phyloP scores from a whole-genome alignment of 2,797 vertebrate genomes.

The Brachyalestes nurse region DNA sequence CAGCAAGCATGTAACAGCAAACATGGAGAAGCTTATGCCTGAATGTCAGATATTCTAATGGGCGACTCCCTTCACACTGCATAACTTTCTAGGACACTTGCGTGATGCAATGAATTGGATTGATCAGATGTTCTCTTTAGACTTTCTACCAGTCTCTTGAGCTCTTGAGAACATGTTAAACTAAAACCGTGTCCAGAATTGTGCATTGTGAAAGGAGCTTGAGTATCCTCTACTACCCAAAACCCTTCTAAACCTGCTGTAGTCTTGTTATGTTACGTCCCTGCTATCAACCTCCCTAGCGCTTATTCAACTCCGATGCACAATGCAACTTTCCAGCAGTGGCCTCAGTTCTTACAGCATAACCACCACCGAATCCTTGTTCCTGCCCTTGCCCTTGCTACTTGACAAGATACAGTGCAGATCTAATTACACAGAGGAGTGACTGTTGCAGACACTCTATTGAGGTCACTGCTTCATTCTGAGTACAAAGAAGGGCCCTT shows the following conservation, averaged over 20 bases:
- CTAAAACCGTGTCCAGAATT: not conserved
- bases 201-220: conserved; percentile 19
- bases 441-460: conserved; percentile 16
- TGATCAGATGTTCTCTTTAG: not conserved
- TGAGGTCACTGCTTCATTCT: conserved; percentile 32
- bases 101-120: conserved; percentile 3
- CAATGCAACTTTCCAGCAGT: conserved; percentile 10
- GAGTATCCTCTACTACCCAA: not conserved
- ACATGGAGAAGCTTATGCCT: too few relatives aligned
- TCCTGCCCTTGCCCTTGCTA: conserved; percentile 28
- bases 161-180: not conserved
- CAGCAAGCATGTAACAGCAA: too few relatives aligned
- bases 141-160: not conserved
- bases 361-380: conserved; percentile 12
- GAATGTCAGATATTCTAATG: not conserved
- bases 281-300: conserved; percentile 13
- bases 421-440: conserved; percentile 14
- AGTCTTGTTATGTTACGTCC: conserved; percentile 9
- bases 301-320: conserved; percentile 9
- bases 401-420: conserved; percentile 15
- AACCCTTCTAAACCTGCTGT: conserved; percentile 1
- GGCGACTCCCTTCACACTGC: not conserved
- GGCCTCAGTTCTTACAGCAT: conserved; percentile 30
- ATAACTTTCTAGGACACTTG: not conserved
- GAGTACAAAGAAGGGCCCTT: conserved; percentile 66